phyloP scores from a whole-genome alignment of 2,113 vertebrate species.

The Aix galericulata region DNA sequence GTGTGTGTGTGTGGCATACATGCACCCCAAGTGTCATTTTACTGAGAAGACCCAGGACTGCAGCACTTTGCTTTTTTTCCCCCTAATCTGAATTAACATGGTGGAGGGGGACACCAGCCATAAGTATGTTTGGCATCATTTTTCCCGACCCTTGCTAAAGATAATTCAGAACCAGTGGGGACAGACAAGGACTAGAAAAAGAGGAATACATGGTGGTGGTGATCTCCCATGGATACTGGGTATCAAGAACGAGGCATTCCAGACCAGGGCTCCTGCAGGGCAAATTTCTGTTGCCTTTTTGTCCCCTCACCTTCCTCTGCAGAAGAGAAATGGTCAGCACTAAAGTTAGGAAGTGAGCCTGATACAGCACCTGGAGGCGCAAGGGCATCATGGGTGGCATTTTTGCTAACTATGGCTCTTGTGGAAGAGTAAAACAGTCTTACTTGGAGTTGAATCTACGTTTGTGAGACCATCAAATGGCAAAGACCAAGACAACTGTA shows the following conservation, averaged over 20 bases:
- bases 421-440: background rate
- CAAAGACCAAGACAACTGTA: background rate
- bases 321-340: background rate
- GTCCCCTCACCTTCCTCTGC: background rate
- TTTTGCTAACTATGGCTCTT: background rate
- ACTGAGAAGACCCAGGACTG: background rate
- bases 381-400: background rate
- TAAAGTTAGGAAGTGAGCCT: background rate
- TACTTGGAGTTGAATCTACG: background rate
- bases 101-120: background rate
- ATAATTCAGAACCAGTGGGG: background rate
- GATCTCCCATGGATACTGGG: background rate
- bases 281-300: background rate
- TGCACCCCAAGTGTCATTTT: background rate
- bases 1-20: rapidly evolving
- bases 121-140: background rate
- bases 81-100: background rate
- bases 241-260: background rate
- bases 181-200: background rate
- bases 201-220: background rate
- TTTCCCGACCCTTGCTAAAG: background rate
- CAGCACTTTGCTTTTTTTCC: background rate
- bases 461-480: background rate
- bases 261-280: background rate
- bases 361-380: background rate